A percentile compares a stretch with the other conserved stretches of the same genome.
Conservation (phyloP, 1,140 invertebrate genomes). For the Heliconius eleuchia region DNA sequence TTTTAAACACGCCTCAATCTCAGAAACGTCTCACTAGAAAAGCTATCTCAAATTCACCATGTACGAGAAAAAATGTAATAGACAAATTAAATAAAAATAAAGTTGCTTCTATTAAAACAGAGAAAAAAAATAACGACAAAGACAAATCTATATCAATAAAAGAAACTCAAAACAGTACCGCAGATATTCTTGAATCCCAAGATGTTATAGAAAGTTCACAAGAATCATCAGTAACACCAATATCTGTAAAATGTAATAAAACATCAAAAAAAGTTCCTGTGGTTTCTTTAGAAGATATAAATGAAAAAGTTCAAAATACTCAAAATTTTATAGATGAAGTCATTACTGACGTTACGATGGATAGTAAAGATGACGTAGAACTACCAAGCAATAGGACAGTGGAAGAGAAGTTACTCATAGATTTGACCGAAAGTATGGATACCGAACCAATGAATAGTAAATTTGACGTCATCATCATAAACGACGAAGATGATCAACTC, state of each 20-base stretch:
- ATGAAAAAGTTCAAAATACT: slow-evolving; percentile 24
- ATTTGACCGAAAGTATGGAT: slow-evolving; percentile 68
- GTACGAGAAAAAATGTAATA: slow-evolving; percentile 48
- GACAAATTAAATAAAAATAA: slow-evolving; percentile 55
- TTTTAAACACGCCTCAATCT: slow-evolving; percentile 51
- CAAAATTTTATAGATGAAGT: slow-evolving; percentile 31
- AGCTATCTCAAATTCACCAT: slow-evolving; percentile 40
- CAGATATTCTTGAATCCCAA: slow-evolving; percentile 58
- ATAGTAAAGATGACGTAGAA: slow-evolving; percentile 55
- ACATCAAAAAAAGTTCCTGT: slow-evolving; percentile 44
- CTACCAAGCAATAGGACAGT: slow-evolving; percentile 59
- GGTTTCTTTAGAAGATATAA: slow-evolving; percentile 41
- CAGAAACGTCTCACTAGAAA: slow-evolving; percentile 62
- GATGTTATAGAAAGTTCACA: slow-evolving; percentile 80
- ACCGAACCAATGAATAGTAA: slow-evolving; percentile 48
- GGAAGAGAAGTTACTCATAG: slow-evolving; percentile 39
- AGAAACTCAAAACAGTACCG: slow-evolving; percentile 38
- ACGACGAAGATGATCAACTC: slow-evolving; percentile 43
- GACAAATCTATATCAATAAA: slow-evolving; percentile 40
- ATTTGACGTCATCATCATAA: slow-evolving; percentile 49
- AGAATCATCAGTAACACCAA: slow-evolving; percentile 69
- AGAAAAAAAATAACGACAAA: slow-evolving; percentile 46
- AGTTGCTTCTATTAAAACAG: slow-evolving; percentile 38
- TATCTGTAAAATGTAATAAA: slow-evolving; percentile 63
- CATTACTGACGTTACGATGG: not conserved